These are phyloP conservation scores for Lithosia quadra DNA, from an alignment of 2,888 invertebrate species.

Conservation along the genomic window DNA sequence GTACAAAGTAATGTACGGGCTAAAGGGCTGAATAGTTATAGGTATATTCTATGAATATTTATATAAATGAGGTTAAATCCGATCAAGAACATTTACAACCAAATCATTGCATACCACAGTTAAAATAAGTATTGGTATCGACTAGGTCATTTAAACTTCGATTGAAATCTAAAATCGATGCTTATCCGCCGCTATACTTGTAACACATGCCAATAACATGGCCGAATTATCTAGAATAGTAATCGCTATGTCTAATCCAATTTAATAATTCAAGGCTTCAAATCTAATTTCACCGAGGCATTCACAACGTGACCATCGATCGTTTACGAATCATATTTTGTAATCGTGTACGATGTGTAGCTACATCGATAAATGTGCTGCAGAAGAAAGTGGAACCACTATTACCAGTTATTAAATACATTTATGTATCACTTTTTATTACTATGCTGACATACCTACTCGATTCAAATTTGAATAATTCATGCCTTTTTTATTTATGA, in stretches of 20 bases:
- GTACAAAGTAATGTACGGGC: too few species aligned
- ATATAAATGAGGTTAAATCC: neutral
- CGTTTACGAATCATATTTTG: conserved; percentile 32
- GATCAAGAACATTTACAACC: conserved; percentile 26
- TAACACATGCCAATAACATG: conserved; percentile 46
- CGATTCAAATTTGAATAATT: conserved; percentile 39
- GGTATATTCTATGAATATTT: neutral
- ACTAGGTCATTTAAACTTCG: conserved; percentile 33
- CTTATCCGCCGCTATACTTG: conserved; percentile 29
- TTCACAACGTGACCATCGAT: conserved; percentile 49
- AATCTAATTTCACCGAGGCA: conserved; percentile 47
- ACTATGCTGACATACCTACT: conserved; percentile 21
- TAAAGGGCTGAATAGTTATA: neutral
- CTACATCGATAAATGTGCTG: conserved; percentile 24
- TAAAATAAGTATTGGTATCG: conserved; percentile 24
- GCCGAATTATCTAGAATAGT: conserved; percentile 46
- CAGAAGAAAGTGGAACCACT: conserved; percentile 20
- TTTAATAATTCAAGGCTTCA: conserved; percentile 50
- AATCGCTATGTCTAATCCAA: conserved; percentile 51
- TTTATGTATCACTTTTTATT: conserved; percentile 17
- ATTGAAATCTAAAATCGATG: conserved; percentile 44
- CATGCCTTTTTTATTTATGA: conserved; percentile 2
- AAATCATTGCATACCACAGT: conserved; percentile 17
- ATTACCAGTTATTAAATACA: conserved; percentile 33
- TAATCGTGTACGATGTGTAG: conserved; percentile 34